Evolutionary conservation across 2,888 invertebrate species (phyloP).

Genomic region (Acanthacorydalis orientalis): DNA sequence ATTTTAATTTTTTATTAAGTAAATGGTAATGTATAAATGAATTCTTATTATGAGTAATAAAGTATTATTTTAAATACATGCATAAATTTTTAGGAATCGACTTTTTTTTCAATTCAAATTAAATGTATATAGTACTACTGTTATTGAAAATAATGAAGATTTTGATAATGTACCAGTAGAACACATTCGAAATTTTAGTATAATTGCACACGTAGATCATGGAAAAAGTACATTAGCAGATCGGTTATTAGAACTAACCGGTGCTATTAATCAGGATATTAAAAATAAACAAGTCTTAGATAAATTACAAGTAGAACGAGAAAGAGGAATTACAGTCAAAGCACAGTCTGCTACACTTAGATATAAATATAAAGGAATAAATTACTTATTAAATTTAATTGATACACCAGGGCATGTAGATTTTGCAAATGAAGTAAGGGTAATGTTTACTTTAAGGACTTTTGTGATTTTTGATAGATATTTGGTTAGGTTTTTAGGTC

Average conservation of each 20-base stretch:
- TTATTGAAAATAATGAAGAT: neutral
- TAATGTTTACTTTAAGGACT: neutral
- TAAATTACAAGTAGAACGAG: constrained; percentile 75
- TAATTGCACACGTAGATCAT: constrained; percentile 98
- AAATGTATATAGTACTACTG: no score
- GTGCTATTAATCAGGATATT: constrained; percentile 49
- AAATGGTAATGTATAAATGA: no score
- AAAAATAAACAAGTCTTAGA: constrained; percentile 59
- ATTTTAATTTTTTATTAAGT: no score
- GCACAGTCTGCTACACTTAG: constrained; percentile 88
- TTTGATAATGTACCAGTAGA: constrained; percentile 26
- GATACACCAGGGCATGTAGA: constrained; percentile 99
- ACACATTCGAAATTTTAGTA: constrained; percentile 80
- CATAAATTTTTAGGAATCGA: no score
- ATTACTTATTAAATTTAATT: constrained; percentile 82
- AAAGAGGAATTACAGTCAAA: constrained; percentile 96
- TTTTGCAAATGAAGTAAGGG: constrained; percentile 81
- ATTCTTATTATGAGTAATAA: no score
- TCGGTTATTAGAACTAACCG: constrained; percentile 82
- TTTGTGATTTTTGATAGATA: neutral
- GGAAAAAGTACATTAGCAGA: constrained; percentile 97
- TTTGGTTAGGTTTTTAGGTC: constrained; percentile 56
- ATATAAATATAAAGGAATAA: constrained; percentile 47
- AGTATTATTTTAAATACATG: no score
- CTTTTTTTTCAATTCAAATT: no score